Conservation (phyloP, 1,140 invertebrate genomes). For the Bombus huntii region DNA sequence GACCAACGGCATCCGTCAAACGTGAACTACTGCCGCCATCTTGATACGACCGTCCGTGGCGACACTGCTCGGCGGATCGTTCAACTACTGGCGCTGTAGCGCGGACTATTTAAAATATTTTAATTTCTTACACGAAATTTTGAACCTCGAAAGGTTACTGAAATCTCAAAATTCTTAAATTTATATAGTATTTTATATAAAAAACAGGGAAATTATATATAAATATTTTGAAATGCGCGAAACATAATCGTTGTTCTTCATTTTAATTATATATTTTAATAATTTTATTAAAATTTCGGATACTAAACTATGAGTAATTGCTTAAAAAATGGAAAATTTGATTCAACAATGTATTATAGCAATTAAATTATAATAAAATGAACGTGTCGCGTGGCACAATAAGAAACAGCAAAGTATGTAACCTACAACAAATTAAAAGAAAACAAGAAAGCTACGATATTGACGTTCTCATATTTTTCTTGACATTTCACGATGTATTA, state of each 20-base stretch:
- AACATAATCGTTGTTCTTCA: too few relatives aligned
- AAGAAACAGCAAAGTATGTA: neutral
- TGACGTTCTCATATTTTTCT: neutral
- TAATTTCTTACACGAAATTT: neutral
- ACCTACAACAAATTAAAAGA: neutral
- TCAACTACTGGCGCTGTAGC: neutral
- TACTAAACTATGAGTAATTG: neutral
- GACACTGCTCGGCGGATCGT: neutral
- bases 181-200: neutral
- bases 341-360: neutral
- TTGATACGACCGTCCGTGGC: constrained; percentile 49
- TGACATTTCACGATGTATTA: too few relatives aligned
- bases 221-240: neutral
- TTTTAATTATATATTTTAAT: neutral
- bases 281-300: neutral
- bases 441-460: neutral
- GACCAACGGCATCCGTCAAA: constrained; percentile 71
- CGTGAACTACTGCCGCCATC: constrained; percentile 71
- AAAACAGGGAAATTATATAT: neutral
- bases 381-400: neutral
- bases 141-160: neutral
- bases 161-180: neutral
- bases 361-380: too few relatives aligned
- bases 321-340: too few relatives aligned
- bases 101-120: neutral